These are phyloP conservation scores for Vireo griseus DNA, from an alignment of 2,797 vertebrate genomes.

Conservation along the genomic window DNA sequence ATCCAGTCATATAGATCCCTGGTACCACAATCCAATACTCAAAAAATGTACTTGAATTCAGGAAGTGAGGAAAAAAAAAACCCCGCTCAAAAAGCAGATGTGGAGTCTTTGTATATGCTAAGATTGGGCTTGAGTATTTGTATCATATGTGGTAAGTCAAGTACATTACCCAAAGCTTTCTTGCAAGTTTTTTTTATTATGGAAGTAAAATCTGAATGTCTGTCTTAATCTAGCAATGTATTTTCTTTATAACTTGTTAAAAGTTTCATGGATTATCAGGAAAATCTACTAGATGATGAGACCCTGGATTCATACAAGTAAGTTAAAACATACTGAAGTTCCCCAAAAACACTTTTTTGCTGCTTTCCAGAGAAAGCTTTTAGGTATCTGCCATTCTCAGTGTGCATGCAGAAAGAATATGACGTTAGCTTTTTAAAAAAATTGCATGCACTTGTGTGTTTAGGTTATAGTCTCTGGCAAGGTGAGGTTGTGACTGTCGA, in stretches of 20 bases:
- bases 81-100: fast-evolving
- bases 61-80: not conserved
- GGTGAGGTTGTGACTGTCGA: not conserved
- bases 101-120: not conserved
- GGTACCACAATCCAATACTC: not conserved
- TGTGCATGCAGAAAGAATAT: not conserved
- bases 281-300: not conserved
- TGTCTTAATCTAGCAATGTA: not conserved
- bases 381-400: not conserved
- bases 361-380: not conserved
- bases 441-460: not conserved
- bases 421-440: not conserved
- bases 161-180: not conserved
- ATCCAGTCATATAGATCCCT: not conserved
- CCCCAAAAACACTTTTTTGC: not conserved
- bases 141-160: not conserved
- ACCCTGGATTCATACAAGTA: not conserved
- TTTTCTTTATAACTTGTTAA: not conserved
- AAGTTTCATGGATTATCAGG: not conserved
- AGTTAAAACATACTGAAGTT: not conserved
- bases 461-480: not conserved
- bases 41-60: not conserved
- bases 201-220: not conserved
- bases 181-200: not conserved
- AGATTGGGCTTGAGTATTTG: not conserved